Evolutionary conservation across 2,113 vertebrate genomes (phyloP).

Genomic region (Eulemur macaco): DNA sequence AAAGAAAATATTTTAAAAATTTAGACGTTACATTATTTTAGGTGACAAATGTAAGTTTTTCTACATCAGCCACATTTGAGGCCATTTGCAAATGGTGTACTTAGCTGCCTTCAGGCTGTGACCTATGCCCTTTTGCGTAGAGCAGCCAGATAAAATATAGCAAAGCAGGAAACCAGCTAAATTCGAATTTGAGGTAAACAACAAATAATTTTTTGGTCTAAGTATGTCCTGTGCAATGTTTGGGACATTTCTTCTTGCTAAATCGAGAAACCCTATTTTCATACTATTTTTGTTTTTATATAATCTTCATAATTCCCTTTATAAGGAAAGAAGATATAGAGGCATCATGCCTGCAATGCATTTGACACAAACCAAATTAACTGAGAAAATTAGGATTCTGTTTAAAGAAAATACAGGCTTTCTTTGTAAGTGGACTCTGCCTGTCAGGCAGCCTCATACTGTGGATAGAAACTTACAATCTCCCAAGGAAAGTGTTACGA

Average conservation of each 20-base stretch:
- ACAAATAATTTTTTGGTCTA: neutral
- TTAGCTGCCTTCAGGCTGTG: neutral
- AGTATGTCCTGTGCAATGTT: neutral
- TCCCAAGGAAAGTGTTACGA: neutral
- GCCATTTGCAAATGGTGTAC: neutral
- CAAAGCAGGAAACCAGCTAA: neutral
- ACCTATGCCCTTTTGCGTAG: neutral
- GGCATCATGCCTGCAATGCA: neutral
- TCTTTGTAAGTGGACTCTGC: neutral
- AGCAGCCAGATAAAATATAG: constrained; percentile 37
- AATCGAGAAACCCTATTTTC: neutral
- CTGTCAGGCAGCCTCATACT: neutral
- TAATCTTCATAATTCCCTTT: neutral
- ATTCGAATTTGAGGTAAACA: neutral
- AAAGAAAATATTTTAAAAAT: neutral
- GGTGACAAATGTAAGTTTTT: neutral
- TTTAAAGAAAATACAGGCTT: constrained; percentile 5
- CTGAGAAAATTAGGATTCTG: neutral
- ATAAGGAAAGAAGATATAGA: neutral
- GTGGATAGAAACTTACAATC: accelerated
- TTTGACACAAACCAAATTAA: constrained; percentile 27
- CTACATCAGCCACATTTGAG: neutral
- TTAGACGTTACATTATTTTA: neutral
- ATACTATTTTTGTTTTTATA: neutral
- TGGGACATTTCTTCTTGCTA: constrained; percentile 1